These are phyloP conservation scores for Myotis vivesi DNA, from an alignment of 2,797 vertebrate genomes.

Conservation along the genomic window DNA sequence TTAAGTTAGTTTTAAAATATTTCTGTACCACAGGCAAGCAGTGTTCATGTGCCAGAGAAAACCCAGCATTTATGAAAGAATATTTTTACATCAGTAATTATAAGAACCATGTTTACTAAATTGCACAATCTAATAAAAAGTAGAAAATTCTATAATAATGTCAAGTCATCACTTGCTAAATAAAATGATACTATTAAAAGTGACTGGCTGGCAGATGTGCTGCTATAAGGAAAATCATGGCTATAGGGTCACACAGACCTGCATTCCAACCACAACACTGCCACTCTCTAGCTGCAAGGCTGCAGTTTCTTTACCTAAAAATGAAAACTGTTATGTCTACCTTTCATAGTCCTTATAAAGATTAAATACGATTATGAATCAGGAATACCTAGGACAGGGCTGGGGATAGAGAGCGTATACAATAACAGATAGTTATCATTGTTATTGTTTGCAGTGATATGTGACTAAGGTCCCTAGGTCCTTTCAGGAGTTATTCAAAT, in stretches of 20 bases:
- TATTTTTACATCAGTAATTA: not conserved
- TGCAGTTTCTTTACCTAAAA: not conserved
- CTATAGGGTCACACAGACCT: not conserved
- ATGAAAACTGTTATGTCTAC: not conserved
- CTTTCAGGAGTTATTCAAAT: not conserved
- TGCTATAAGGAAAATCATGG: not conserved
- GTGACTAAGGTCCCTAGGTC: not conserved
- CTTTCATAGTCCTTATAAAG: not conserved
- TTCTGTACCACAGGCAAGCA: not conserved
- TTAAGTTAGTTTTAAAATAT: not conserved
- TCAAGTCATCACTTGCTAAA: not conserved
- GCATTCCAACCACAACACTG: not conserved
- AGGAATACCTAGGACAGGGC: not conserved
- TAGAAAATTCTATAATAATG: slow-evolving; percentile 26
- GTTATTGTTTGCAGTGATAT: not conserved
- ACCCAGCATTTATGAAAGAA: not conserved
- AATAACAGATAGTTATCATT: not conserved
- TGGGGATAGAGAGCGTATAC: not conserved
- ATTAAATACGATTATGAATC: not conserved
- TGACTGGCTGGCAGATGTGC: not conserved
- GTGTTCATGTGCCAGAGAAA: not conserved
- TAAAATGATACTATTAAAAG: not conserved
- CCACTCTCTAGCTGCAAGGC: not conserved
- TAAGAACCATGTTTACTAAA: not conserved
- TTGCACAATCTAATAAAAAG: not conserved